phyloP scores from a whole-genome alignment of 2,888 invertebrate genomes.

The Seira sanloemensis region DNA sequence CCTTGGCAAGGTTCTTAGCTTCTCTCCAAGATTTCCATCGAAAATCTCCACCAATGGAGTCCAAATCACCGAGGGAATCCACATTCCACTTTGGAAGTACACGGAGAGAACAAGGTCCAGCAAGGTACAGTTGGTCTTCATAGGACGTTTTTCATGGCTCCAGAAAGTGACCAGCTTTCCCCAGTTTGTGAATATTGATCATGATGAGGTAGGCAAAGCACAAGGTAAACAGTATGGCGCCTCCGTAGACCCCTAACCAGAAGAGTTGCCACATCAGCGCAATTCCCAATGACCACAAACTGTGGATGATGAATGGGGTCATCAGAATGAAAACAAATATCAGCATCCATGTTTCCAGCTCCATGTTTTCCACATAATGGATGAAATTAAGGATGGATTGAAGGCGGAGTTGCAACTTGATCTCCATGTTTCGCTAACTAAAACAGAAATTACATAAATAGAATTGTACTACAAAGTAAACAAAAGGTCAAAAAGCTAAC shows the following conservation, averaged over 20 bases:
- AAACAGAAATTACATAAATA: no score
- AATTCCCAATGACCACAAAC: neutral
- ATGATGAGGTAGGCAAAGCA: no score
- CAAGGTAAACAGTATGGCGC: neutral
- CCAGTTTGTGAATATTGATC: no score
- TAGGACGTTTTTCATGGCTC: neutral
- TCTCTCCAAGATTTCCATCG: no score
- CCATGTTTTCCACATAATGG: neutral
- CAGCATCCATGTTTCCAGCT: neutral
- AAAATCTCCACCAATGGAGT: neutral
- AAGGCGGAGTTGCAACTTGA: neutral
- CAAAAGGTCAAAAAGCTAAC: no score
- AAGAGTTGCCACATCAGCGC: neutral
- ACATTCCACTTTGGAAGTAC: neutral
- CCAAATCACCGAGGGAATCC: neutral
- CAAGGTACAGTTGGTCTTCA: neutral
- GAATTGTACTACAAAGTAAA: no score
- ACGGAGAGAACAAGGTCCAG: neutral
- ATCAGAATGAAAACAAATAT: neutral
- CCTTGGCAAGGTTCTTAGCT: no score
- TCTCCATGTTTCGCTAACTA: neutral
- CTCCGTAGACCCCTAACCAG: neutral
- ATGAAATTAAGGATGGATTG: neutral
- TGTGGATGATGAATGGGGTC: neutral
- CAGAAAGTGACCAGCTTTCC: neutral